phyloP scores from a whole-genome alignment of 1,140 invertebrate genomes.

The Chlorops oryzae region DNA sequence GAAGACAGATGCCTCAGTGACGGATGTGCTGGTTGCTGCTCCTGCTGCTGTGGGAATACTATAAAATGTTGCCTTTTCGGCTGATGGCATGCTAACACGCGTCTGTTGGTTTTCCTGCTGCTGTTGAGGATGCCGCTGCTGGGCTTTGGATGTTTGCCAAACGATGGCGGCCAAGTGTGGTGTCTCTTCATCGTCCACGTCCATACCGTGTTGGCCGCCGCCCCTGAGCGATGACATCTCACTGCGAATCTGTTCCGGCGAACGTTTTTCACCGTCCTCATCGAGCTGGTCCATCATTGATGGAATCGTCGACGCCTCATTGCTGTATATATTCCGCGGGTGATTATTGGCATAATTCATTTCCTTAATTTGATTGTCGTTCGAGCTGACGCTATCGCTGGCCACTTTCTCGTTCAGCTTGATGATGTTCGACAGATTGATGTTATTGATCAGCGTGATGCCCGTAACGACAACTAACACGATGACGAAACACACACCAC shows the following conservation, averaged over 20 bases:
- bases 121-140: not conserved
- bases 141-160: not conserved
- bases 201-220: not conserved
- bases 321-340: not conserved
- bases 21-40: no score
- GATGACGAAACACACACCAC: slow-evolving; percentile 39
- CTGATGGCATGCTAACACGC: not conserved
- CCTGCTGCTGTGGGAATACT: not conserved
- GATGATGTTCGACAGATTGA: slow-evolving; percentile 44
- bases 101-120: not conserved
- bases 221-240: slow-evolving; percentile 25
- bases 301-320: not conserved
- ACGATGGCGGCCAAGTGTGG: slow-evolving; percentile 24
- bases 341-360: slow-evolving; percentile 32
- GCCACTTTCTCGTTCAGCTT: slow-evolving; percentile 44
- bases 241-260: slow-evolving; percentile 20
- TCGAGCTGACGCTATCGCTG: slow-evolving; percentile 40
- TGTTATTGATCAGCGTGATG: slow-evolving; percentile 42
- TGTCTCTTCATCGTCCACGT: not conserved
- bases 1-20: no score
- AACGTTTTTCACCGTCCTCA: slow-evolving; percentile 16
- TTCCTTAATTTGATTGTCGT: slow-evolving; percentile 39
- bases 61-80: not conserved
- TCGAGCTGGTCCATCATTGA: no score
- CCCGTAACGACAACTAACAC: slow-evolving; percentile 39